Percentiles rank a stretch among this genome's conserved stretches.
Conservation (phyloP, 1,140 invertebrate genomes). For the Andricus grossulariae region DNA sequence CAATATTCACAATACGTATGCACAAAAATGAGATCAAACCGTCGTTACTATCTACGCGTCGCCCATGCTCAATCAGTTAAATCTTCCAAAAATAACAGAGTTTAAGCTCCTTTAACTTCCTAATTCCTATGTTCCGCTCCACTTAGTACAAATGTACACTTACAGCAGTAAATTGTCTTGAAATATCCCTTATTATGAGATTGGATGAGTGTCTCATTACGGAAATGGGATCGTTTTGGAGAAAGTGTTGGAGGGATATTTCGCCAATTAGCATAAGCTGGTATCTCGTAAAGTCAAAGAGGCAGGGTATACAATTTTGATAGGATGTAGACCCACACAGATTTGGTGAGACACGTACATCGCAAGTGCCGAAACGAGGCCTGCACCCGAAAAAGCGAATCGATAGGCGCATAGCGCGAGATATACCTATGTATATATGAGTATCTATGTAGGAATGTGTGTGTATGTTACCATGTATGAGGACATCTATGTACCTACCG, state of each 20-base stretch:
- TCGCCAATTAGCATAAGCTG: constrained; percentile 27
- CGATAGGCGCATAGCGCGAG: constrained; percentile 70
- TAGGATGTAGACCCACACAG: constrained; percentile 52
- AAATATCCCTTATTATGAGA: constrained; percentile 20
- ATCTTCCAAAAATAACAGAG: too few species aligned
- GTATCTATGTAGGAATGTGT: constrained; percentile 16
- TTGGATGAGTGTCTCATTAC: constrained; percentile 22
- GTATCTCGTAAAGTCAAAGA: constrained; percentile 28
- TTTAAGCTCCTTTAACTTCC: too few species aligned
- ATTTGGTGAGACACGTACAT: constrained; percentile 36
- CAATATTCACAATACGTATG: too few species aligned
- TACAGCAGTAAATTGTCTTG: background rate
- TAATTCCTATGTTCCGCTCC: background rate
- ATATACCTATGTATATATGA: constrained; percentile 40
- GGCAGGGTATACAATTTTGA: constrained; percentile 58
- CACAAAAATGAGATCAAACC: too few species aligned
- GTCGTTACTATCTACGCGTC: too few species aligned
- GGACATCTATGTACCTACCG: background rate
- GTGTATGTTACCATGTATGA: constrained; percentile 39
- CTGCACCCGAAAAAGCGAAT: constrained; percentile 72
- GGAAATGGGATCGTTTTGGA: constrained; percentile 25
- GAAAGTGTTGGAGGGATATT: constrained; percentile 17
- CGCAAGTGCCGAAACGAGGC: constrained; percentile 67
- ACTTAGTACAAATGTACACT: background rate
- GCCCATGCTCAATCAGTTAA: too few species aligned